Evolutionary conservation across 1,140 invertebrate species (phyloP).

Genomic region (Acyrthosiphon pisum): DNA sequence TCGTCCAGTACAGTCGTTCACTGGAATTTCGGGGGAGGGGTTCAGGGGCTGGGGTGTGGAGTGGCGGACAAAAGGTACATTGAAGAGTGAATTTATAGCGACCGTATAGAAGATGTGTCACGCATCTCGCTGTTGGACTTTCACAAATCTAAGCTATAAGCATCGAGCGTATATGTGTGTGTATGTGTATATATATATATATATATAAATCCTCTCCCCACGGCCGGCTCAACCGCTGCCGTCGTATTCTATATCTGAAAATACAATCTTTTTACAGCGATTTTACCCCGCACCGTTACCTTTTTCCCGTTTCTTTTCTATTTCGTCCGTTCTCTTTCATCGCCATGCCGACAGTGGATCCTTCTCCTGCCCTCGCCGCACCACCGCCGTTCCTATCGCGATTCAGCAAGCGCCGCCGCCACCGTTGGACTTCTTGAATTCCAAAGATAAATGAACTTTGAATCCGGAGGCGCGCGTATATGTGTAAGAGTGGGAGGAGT

Average conservation of each 20-base stretch:
- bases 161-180: background rate
- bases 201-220: background rate
- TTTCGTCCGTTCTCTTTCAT: background rate
- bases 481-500: too few relatives aligned
- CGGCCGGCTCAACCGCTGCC: background rate
- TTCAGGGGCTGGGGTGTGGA: background rate
- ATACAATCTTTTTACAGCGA: slow-evolving; percentile 20
- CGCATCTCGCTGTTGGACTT: background rate
- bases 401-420: background rate
- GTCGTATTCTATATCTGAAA: background rate
- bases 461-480: background rate
- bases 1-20: background rate
- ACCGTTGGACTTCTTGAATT: background rate
- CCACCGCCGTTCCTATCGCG: background rate
- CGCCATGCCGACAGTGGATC: background rate
- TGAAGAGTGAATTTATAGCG: background rate
- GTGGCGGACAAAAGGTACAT: background rate
- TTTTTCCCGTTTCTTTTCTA: slow-evolving; percentile 3
- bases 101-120: slow-evolving; percentile 8
- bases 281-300: background rate
- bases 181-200: background rate
- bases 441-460: slow-evolving; percentile 52
- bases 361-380: background rate
- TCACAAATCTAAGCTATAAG: slow-evolving; percentile 20
- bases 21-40: background rate